These are phyloP conservation scores for Charina bottae DNA, from an alignment of 2,113 vertebrate genomes.

Conservation along the genomic window DNA sequence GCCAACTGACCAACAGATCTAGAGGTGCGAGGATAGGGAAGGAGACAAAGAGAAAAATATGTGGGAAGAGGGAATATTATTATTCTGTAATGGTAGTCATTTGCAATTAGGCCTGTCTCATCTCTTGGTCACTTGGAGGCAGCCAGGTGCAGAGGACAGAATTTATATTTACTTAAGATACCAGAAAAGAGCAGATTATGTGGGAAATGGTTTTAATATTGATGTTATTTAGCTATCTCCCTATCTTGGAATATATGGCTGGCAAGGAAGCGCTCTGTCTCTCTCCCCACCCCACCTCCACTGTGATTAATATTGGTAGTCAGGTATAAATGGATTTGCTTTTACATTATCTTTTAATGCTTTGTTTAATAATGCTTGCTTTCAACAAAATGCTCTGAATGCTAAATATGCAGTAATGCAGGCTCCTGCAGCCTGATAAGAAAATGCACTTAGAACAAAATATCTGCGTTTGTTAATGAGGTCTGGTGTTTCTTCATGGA, in stretches of 20 bases:
- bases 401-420: slow-evolving; percentile 29
- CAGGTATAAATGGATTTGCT: slow-evolving; percentile 32
- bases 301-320: slow-evolving; percentile 18
- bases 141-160: not conserved
- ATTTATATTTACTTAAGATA: slow-evolving; percentile 18
- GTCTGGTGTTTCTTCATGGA: slow-evolving; percentile 21
- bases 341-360: not conserved
- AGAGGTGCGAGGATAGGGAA: not conserved
- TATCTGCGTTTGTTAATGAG: not conserved
- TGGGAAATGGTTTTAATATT: slow-evolving; percentile 45
- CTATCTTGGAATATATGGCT: slow-evolving; percentile 14
- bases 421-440: slow-evolving; percentile 55
- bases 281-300: not conserved
- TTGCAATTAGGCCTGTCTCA: not conserved
- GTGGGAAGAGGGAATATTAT: not conserved
- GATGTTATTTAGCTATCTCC: slow-evolving; percentile 31
- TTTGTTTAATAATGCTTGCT: slow-evolving; percentile 46
- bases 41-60: not conserved
- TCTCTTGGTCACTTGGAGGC: not conserved
- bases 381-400: slow-evolving; percentile 25
- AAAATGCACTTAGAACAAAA: slow-evolving; percentile 35
- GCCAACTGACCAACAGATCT: not conserved
- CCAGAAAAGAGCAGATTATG: slow-evolving; percentile 43
- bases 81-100: not conserved
- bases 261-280: not conserved